phyloP scores from a whole-genome alignment of 2,888 invertebrate species.

The Lasioglossum zephyrum region DNA sequence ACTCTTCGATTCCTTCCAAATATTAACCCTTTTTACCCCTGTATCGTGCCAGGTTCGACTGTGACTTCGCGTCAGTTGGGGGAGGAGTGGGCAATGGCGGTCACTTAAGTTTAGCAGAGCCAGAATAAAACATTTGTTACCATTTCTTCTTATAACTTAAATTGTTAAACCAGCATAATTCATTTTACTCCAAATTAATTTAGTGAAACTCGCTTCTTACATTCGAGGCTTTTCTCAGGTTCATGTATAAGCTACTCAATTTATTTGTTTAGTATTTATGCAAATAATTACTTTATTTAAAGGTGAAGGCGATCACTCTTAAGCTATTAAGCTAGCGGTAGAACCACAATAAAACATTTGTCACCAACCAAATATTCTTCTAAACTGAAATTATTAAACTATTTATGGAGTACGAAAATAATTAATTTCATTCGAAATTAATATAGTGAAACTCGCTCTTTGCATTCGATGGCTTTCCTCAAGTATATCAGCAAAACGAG shows the following conservation, averaged over 20 bases:
- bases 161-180: neutral
- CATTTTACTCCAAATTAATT: neutral
- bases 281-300: too few species aligned
- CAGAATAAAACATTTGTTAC: neutral
- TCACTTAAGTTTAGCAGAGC: neutral
- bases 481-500: neutral
- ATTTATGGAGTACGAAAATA: neutral
- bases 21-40: neutral
- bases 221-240: neutral
- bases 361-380: too few species aligned
- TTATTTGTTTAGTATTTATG: neutral
- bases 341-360: too few species aligned
- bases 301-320: too few species aligned
- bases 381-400: too few species aligned
- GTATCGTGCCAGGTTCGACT: too few species aligned
- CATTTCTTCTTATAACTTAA: neutral
- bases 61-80: neutral
- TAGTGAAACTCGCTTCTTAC: neutral
- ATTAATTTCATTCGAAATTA: neutral
- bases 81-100: neutral
- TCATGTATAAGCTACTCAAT: neutral
- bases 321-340: too few species aligned
- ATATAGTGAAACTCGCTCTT: too few species aligned
- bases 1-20: neutral
- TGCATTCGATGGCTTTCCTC: too few species aligned